phyloP scores from a whole-genome alignment of 1,140 invertebrate genomes.

The Conus betulinus region DNA sequence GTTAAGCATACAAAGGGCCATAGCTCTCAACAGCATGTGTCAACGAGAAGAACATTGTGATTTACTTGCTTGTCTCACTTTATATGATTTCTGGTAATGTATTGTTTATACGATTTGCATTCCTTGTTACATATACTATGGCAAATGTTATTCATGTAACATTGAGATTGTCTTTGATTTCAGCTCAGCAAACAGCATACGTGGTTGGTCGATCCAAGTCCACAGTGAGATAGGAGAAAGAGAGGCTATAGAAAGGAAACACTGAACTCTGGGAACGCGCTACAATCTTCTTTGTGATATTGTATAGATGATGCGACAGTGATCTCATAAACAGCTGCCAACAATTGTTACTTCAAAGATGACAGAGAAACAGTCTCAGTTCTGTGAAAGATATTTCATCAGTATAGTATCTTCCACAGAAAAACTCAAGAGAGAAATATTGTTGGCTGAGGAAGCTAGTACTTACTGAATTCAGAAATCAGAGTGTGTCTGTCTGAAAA shows the following conservation, averaged over 20 bases:
- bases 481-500: neutral
- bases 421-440: neutral
- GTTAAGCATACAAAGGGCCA: too few species aligned
- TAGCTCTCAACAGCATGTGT: too few species aligned
- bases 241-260: neutral
- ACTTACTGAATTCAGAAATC: neutral
- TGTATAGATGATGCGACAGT: neutral
- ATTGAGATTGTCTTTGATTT: neutral
- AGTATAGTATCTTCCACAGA: neutral
- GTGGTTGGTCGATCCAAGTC: neutral
- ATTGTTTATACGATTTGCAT: too few species aligned
- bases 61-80: too few species aligned
- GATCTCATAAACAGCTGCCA: neutral
- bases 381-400: neutral
- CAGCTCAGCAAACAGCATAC: constrained; percentile 8
- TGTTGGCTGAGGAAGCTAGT: neutral
- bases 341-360: neutral
- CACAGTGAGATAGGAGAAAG: neutral
- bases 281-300: neutral
- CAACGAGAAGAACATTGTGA: too few species aligned
- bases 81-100: too few species aligned
- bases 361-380: neutral
- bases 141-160: too few species aligned
- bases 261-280: neutral
- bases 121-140: too few species aligned